Conservation (phyloP, 2,797 vertebrate genomes). For the Micropoecilia bifurca region DNA sequence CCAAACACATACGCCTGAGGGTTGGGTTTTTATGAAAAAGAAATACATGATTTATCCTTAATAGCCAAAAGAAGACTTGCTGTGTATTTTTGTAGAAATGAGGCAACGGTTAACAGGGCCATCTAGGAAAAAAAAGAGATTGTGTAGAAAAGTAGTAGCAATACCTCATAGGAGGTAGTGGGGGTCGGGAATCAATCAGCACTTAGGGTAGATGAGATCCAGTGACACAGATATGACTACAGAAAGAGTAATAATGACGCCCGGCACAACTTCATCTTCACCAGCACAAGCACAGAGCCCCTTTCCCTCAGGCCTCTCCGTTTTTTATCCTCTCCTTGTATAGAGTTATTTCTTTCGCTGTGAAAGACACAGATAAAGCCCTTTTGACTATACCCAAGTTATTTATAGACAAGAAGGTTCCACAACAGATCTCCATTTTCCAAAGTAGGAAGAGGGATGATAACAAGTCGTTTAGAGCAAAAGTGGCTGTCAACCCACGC, state of each 20-base stretch:
- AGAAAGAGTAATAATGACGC: constrained; percentile 58
- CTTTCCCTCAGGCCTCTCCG: constrained; percentile 46
- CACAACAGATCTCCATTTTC: constrained; percentile 67
- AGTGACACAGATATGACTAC: constrained; percentile 58
- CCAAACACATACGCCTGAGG: constrained; percentile 34
- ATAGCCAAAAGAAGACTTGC: constrained; percentile 42
- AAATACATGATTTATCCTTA: constrained; percentile 38
- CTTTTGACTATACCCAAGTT: constrained; percentile 61
- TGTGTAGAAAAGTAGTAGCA: constrained; percentile 58
- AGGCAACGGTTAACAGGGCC: constrained; percentile 62
- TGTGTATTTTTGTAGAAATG: constrained; percentile 46
- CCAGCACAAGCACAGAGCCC: constrained; percentile 48
- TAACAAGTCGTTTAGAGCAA: constrained; percentile 61
- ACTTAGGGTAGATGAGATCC: constrained; percentile 60
- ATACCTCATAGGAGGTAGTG: constrained; percentile 27
- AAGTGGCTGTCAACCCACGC: constrained; percentile 39
- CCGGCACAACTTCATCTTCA: constrained; percentile 59
- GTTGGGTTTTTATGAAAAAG: constrained; percentile 15
- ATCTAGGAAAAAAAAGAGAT: constrained; percentile 56
- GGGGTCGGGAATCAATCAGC: constrained; percentile 58
- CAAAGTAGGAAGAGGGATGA: constrained; percentile 70
- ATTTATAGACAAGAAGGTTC: constrained; percentile 73
- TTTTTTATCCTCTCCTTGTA: constrained; percentile 67
- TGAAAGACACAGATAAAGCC: constrained; percentile 65
- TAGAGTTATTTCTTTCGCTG: constrained; percentile 70